phyloP scores from a whole-genome alignment of 2,888 invertebrate species.

The Drosophila subsilvestris region DNA sequence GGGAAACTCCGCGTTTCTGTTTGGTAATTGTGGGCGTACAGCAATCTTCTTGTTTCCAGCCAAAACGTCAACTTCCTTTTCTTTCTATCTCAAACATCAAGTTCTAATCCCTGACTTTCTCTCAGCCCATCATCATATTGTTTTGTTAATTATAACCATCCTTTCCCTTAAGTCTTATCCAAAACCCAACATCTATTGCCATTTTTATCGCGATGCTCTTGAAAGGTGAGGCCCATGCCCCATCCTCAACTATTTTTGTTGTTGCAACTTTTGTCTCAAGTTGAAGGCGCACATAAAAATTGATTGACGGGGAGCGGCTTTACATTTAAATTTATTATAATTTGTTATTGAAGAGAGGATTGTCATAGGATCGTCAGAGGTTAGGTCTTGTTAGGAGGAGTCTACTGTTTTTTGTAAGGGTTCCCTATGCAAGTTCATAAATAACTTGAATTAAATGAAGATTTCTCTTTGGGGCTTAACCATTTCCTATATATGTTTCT shows the following conservation, averaged over 20 bases:
- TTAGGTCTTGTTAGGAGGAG: slow-evolving; percentile 18
- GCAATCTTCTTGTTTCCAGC: slow-evolving; percentile 10
- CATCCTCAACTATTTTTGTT: slow-evolving; percentile 31
- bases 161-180: slow-evolving; percentile 16
- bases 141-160: slow-evolving; percentile 10
- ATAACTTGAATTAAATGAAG: slow-evolving; percentile 7
- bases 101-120: slow-evolving; percentile 33
- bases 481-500: neutral
- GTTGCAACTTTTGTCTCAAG: slow-evolving; percentile 50
- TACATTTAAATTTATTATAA: slow-evolving; percentile 38
- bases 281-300: slow-evolving; percentile 73
- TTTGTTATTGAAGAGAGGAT: slow-evolving; percentile 21
- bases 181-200: slow-evolving; percentile 49
- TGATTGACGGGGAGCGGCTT: slow-evolving; percentile 49
- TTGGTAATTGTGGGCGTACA: slow-evolving; percentile 14
- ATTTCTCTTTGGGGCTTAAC: slow-evolving; percentile 9
- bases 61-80: slow-evolving; percentile 15
- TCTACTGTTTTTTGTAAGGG: slow-evolving; percentile 3
- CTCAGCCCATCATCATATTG: neutral
- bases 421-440: slow-evolving; percentile 27
- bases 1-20: slow-evolving; percentile 16
- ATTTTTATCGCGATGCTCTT: slow-evolving; percentile 80
- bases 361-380: neutral
- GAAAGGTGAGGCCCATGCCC: slow-evolving; percentile 66
- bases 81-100: neutral